These are phyloP conservation scores for Origma solitaria DNA, from an alignment of 2,113 vertebrate species.

Conservation along the genomic window DNA sequence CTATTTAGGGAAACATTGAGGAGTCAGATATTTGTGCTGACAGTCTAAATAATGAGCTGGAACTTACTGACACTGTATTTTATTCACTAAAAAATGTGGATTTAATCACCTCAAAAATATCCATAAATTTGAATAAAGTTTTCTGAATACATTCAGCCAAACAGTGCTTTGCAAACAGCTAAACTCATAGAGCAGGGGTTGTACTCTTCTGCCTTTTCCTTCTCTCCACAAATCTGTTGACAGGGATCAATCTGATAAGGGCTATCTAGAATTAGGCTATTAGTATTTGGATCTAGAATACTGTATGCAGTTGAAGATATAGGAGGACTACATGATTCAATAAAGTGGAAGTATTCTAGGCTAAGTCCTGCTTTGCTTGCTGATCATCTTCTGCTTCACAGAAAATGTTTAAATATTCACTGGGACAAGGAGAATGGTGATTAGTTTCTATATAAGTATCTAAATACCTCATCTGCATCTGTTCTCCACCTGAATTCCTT, in stretches of 20 bases:
- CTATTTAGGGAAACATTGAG: background rate
- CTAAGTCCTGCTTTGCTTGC: background rate
- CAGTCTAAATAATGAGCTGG: background rate
- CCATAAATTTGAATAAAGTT: background rate
- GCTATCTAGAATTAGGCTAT: background rate
- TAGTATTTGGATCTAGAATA: background rate
- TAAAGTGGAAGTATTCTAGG: background rate
- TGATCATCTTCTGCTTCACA: background rate
- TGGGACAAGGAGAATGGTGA: background rate
- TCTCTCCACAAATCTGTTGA: background rate
- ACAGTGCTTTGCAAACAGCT: rapidly evolving
- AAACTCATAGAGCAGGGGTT: background rate
- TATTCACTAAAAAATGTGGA: background rate
- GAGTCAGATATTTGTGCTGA: background rate
- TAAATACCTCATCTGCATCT: background rate
- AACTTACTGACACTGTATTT: background rate
- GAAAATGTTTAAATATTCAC: background rate
- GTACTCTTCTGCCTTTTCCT: background rate
- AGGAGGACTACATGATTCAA: background rate
- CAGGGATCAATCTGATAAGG: background rate
- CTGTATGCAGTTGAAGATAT: background rate
- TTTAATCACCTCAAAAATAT: background rate
- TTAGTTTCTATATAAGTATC: background rate
- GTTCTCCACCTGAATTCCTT: background rate
- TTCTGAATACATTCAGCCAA: background rate